These are phyloP conservation scores for Microcebus murinus DNA, from an alignment of 2,113 vertebrate species.

Conservation along the genomic window DNA sequence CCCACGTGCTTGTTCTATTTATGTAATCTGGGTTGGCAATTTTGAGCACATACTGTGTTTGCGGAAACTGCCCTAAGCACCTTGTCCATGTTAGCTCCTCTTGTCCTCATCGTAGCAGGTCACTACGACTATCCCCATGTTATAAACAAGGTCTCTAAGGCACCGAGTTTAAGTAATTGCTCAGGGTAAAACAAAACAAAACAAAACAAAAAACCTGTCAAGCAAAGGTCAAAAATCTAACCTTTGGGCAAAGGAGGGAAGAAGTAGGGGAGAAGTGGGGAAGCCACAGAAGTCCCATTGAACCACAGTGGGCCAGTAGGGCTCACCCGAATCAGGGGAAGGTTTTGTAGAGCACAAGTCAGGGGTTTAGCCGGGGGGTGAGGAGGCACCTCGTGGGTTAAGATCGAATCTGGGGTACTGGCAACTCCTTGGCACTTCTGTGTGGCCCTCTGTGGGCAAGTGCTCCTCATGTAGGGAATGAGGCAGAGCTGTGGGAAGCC, in stretches of 20 bases:
- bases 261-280: no score
- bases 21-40: neutral
- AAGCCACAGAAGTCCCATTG: neutral
- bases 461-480: neutral
- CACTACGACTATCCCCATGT: neutral
- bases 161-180: neutral
- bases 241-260: neutral
- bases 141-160: neutral
- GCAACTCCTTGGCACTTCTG: neutral
- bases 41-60: neutral
- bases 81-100: neutral
- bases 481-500: neutral
- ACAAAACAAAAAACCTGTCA: no score
- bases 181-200: neutral
- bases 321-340: neutral
- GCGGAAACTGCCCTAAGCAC: neutral
- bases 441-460: neutral
- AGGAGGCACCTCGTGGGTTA: no score
- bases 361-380: neutral
- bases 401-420: neutral
- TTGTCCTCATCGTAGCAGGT: neutral
- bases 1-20: neutral
- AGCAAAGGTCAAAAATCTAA: neutral
- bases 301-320: neutral
- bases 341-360: accelerated